Percentiles rank a stretch among this genome's conserved stretches.
Evolutionary conservation across 1,140 invertebrate genomes (phyloP).

Genomic region (Apis laboriosa): DNA sequence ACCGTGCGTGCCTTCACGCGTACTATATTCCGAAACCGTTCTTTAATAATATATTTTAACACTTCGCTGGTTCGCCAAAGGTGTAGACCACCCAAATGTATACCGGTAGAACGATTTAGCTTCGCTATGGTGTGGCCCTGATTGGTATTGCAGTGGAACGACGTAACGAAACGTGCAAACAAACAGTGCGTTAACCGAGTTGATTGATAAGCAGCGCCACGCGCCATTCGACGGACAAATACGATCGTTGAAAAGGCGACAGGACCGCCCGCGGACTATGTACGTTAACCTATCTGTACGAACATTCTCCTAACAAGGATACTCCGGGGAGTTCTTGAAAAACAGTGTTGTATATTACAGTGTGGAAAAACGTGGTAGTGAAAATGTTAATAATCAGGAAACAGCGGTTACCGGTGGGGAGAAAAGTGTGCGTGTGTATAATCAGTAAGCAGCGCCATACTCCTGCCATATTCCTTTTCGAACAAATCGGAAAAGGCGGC

Average conservation of each 20-base stretch:
- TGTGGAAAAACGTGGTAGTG: conserved; percentile 14
- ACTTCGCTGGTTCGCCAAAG: conserved; percentile 52
- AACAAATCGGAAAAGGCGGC: conserved; percentile 14
- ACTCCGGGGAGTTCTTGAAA: not conserved
- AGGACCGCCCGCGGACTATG: conserved; percentile 54
- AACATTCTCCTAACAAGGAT: not conserved
- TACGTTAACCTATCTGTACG: not conserved
- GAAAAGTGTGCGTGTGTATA: conserved; percentile 1
- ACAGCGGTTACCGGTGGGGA: not conserved
- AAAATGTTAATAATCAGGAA: conserved; percentile 16
- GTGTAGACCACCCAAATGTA: conserved; percentile 66
- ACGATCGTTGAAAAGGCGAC: conserved; percentile 60
- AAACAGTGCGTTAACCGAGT: conserved; percentile 55
- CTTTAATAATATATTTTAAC: conserved; percentile 72
- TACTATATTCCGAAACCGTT: conserved; percentile 46
- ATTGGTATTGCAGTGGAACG: conserved; percentile 63
- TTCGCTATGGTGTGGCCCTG: conserved; percentile 26
- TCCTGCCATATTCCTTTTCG: not conserved
- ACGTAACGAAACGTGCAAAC: conserved; percentile 33
- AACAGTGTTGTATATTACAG: not conserved
- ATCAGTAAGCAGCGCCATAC: not conserved
- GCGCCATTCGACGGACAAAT: conserved; percentile 60
- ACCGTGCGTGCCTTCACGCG: conserved; percentile 50
- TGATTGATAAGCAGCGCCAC: conserved; percentile 75
- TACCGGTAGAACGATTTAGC: conserved; percentile 35